Evolutionary conservation across 35 echinoderm and acorn worm species (phyloP).

Genomic region (Ophiothrix spiculata): DNA sequence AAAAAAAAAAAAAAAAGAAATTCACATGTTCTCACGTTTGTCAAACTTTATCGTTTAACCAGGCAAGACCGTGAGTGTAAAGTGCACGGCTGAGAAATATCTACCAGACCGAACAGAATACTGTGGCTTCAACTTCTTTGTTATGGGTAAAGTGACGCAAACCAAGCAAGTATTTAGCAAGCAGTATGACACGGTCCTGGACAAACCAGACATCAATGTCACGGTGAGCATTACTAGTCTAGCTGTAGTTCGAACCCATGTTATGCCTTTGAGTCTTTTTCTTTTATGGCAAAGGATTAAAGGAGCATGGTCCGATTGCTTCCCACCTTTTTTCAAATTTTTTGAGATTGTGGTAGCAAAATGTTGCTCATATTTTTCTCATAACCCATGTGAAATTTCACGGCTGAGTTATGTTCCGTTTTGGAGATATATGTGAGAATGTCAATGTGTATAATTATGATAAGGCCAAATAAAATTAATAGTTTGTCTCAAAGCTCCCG

Average conservation of each 20-base stretch:
- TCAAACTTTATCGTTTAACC: too few species aligned
- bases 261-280: not conserved
- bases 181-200: slow-evolving; percentile 68
- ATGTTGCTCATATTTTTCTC: too few species aligned
- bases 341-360: too few species aligned
- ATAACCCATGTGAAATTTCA: too few species aligned
- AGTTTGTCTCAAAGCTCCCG: too few species aligned
- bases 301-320: too few species aligned
- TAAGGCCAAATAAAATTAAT: too few species aligned
- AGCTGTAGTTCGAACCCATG: not conserved
- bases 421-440: not conserved
- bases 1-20: not conserved
- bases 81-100: slow-evolving; percentile 54
- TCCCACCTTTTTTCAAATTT: too few species aligned
- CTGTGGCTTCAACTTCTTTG: slow-evolving; percentile 74
- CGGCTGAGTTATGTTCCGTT: too few species aligned
- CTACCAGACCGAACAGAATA: slow-evolving; percentile 70
- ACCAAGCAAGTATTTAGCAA: slow-evolving; percentile 80
- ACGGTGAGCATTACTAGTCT: slow-evolving; percentile 32
- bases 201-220: slow-evolving; percentile 78
- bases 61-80: not conserved
- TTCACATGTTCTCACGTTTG: too few species aligned
- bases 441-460: too few species aligned
- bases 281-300: not conserved
- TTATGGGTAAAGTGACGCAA: slow-evolving; percentile 63